These are phyloP conservation scores for Ceratoteleas bidentatus DNA, from an alignment of 1,140 invertebrate species.

Conservation along the genomic window DNA sequence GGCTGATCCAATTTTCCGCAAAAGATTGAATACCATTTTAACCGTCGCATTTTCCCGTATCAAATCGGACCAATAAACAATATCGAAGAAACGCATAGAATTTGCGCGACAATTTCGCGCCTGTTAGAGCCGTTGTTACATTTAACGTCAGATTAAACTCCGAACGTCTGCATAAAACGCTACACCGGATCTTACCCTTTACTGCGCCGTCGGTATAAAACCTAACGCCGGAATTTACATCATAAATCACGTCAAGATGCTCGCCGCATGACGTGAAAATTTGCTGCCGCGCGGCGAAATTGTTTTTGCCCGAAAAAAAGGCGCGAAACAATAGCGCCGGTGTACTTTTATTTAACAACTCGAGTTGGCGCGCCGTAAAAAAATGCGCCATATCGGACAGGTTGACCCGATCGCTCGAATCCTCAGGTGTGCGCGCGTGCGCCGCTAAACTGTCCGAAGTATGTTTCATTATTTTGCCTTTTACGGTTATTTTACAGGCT, in stretches of 20 bases:
- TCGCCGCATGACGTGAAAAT: neutral
- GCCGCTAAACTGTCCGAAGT: constrained; percentile 2
- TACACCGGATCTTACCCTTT: neutral
- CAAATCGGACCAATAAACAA: no score
- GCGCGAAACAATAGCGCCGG: no score
- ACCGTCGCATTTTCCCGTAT: no score
- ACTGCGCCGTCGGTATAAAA: neutral
- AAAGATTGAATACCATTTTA: no score
- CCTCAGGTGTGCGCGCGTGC: neutral
- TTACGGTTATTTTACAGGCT: constrained; percentile 15
- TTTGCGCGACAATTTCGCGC: no score
- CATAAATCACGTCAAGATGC: neutral
- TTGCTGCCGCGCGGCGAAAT: no score
- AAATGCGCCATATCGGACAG: neutral
- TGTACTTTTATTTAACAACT: no score
- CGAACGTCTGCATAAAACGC: neutral
- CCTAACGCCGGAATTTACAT: neutral
- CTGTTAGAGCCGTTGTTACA: neutral
- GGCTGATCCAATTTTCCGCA: no score
- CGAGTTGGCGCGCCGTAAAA: neutral
- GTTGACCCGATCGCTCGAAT: neutral
- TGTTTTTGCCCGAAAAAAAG: no score
- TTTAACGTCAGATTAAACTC: neutral
- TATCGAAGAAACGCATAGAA: no score
- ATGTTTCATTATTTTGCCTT: constrained; percentile 33